A percentile compares a stretch with the other conserved stretches of the same genome.
Conservation (phyloP, 2,113 vertebrate genomes). For the Hydrolagus affinis region DNA sequence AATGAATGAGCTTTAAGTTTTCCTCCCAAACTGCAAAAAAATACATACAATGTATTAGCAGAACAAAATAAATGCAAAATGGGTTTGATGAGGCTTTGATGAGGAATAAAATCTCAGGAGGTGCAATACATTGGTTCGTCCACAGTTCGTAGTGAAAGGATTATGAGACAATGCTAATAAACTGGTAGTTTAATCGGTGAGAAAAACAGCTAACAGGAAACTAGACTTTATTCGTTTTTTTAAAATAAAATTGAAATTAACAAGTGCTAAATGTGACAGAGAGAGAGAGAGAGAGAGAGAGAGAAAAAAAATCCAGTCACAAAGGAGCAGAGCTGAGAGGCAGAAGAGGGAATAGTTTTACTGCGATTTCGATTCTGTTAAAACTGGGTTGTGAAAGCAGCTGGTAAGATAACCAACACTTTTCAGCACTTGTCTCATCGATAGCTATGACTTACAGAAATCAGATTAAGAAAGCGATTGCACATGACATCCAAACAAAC, state of each 20-base stretch:
- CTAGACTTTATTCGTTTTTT: background rate
- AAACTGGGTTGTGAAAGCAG: background rate
- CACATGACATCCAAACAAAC: background rate
- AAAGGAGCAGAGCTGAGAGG: background rate
- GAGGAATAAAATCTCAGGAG: constrained; percentile 23
- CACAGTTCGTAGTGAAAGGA: constrained; percentile 21
- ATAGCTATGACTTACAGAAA: background rate
- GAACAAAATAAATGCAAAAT: constrained; percentile 30
- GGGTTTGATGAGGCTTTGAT: constrained; percentile 23
- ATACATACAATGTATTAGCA: background rate
- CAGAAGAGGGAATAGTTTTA: too few species aligned
- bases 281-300: too few species aligned
- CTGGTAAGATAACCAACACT: background rate
- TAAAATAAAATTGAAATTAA: background rate
- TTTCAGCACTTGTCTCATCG: too few species aligned
- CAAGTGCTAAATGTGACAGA: background rate
- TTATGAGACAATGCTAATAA: constrained; percentile 14
- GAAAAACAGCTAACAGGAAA: background rate
- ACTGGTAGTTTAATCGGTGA: background rate
- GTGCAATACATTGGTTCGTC: background rate
- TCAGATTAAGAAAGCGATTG: constrained; percentile 13
- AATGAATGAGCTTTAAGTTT: background rate
- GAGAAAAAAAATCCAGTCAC: too few species aligned
- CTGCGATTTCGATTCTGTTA: background rate
- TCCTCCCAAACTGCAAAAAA: constrained; percentile 1